Percentiles rank a stretch among this genome's conserved stretches.
These are phyloP conservation scores for Clinocottus analis DNA, from an alignment of 2,113 vertebrate genomes.

Conservation along the genomic window DNA sequence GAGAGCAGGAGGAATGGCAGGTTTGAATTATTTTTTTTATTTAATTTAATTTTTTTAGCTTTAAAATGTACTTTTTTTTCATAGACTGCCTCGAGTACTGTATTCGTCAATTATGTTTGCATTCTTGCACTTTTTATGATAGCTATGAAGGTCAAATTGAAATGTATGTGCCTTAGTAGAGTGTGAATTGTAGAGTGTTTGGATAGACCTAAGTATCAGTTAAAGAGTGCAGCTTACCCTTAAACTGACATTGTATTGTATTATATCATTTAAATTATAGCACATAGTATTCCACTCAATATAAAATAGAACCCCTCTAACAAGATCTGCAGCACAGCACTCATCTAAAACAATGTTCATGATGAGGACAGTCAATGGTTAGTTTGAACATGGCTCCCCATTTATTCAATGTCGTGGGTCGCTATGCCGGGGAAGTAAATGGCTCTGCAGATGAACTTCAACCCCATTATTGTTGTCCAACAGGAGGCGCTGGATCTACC, in stretches of 20 bases:
- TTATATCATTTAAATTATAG: constrained; percentile 36
- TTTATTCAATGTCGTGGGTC: constrained; percentile 86
- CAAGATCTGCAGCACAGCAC: constrained; percentile 30
- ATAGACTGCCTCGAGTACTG: constrained; percentile 50
- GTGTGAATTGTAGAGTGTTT: constrained; percentile 47
- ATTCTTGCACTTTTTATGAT: constrained; percentile 48
- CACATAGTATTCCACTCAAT: constrained; percentile 37
- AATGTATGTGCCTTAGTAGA: constrained; percentile 42
- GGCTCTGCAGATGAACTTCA: constrained; percentile 93
- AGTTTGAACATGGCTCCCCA: constrained; percentile 56
- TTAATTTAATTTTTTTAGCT: no score
- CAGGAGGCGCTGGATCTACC: constrained; percentile 96
- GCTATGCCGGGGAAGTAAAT: constrained; percentile 89
- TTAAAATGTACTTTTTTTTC: constrained; percentile 49
- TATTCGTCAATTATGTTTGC: constrained; percentile 65
- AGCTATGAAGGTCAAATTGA: constrained; percentile 51
- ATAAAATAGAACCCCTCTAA: constrained; percentile 13
- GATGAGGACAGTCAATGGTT: constrained; percentile 31
- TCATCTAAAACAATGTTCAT: constrained; percentile 55
- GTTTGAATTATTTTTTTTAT: constrained; percentile 34
- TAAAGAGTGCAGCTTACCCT: background rate
- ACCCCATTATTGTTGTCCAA: constrained; percentile 97
- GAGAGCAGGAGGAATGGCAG: constrained; percentile 1
- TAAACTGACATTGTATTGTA: constrained; percentile 34
- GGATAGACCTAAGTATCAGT: constrained; percentile 23